Evolutionary conservation across 2,888 invertebrate genomes (phyloP), one percentile per base, ranked within the genome.

Genomic region (Drosophila kambysellisi): DNA sequence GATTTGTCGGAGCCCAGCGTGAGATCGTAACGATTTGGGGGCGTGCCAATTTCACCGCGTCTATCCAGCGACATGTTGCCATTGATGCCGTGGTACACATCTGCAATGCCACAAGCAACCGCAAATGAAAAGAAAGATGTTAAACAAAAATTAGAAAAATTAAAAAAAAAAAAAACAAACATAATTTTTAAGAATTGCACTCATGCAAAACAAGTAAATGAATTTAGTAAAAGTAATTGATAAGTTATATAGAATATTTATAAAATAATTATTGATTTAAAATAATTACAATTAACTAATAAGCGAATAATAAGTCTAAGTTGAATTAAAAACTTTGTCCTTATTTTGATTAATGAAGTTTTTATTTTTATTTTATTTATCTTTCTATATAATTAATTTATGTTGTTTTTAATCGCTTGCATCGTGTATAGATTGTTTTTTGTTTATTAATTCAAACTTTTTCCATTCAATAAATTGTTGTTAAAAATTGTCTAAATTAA

Each of bases 41-140:
- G 84, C 48, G 90, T 82, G 37, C 79, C 76, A 25, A 90, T 86
- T 63, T 93, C 93, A 35, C 92, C 91, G 20, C 93, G 91, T n/a
- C 93, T 90, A 88, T 93, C 93, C 73, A 93, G 76, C 8, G 93
- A 93, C 86, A 93, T 92, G 37, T 93, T 93, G 53, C 93, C 93
- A 83, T 93, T 93, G 74, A 93, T 93, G 61, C 93, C 93, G 76
- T 93, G 92, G 74, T 93, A 93, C 32, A 84, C 89, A 74, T 93
- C 93, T 93, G 65, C 8, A 29, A 61, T 41, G 53, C 57, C 46
- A 32, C 59, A 61, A 48, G 17, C 8, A 56, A 61, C 9, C 12
- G 12, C 37, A 70, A 63, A 37, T 15, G 8, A 67, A 56, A 29
- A 57, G 41, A 43, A 63, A 54, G 51, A 39, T 30, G 1, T 3